Base-by-base conservation (phyloP, 2,797 vertebrate species). In the Enteromius anoplus region DNA sequence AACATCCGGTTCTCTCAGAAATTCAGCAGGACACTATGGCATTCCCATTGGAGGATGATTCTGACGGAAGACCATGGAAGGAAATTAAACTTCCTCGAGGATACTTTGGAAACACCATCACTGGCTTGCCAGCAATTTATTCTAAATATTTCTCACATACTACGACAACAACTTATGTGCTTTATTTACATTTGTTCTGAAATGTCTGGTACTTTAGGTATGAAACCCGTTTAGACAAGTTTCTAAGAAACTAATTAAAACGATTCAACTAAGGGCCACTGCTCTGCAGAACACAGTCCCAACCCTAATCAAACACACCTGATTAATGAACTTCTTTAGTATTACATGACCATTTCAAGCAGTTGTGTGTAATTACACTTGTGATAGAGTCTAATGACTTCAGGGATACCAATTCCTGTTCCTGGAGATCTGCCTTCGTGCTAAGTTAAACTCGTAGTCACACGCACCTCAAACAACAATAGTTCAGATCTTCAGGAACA, bases 1-100 rank as follows among this genome's bases (percentile, higher is more conserved):
- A 77, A 76, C 87, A 86, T 84, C 84, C 84, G 78, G 51, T 64
- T 64, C 45, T 70, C 19, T 66, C 49, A 70, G 66, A 79, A 77
- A 68, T 78, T 71, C 58, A 78, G 75, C 84, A 86, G 86, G 80
- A 88, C 37, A 45, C 83, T 75, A 64, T 0, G 5, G 32, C 37
- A 53, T 68, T 70, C 42, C 70, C 32, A 76, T 9, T 64, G 29
- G 47, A 60, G 68, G 40, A 53, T 55, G 19, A 69, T 49, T 73
- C 55, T 55, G 55, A 37, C 8, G 7, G 6, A 73, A 60, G 45
- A 69, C 29, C 37, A 9, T 19, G 78, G 49, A 86, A 85, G 85
- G 86, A 88, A 86, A 78, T 58, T 40, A 69, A 40, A 81, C 81
- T 85, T 89, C 85, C 78, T 78, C 23, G 66, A 76, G 32, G 40